These are phyloP conservation scores for Cryptophagus acutangulus DNA, from an alignment of 2,888 invertebrate species.

Conservation along the genomic window DNA sequence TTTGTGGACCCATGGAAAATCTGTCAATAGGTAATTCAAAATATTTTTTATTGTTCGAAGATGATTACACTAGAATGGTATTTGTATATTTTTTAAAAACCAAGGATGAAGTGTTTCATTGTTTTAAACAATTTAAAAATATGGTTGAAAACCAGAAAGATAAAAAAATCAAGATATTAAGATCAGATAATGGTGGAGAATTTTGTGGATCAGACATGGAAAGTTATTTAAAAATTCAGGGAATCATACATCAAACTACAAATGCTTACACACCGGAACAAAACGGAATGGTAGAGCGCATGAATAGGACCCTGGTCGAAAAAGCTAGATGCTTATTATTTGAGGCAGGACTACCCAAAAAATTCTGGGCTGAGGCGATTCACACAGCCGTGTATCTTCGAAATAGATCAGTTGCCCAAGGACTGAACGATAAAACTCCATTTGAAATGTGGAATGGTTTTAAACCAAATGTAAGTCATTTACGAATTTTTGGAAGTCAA, in stretches of 20 bases:
- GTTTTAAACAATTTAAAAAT: too few species aligned
- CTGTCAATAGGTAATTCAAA: too few species aligned
- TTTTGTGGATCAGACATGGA: conserved; percentile 35
- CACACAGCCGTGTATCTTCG: conserved; percentile 12
- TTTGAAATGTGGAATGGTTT: conserved; percentile 16
- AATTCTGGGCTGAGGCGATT: conserved; percentile 19
- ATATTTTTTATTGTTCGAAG: too few species aligned
- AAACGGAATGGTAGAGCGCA: conserved; percentile 41
- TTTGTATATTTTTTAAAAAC: too few species aligned
- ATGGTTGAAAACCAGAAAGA: too few species aligned
- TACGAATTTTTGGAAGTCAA: conserved; percentile 15
- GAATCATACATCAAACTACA: conserved; percentile 37
- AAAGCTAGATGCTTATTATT: conserved; percentile 13
- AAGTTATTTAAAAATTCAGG: conserved; percentile 31
- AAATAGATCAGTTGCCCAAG: too few species aligned
- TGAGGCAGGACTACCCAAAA: conserved; percentile 10
- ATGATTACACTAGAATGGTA: too few species aligned
- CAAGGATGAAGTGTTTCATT: too few species aligned
- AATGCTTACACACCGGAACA: conserved; percentile 41
- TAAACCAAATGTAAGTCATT: conserved; percentile 16
- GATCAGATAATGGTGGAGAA: conserved; percentile 33
- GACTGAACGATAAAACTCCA: conserved; percentile 8
- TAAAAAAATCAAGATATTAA: too few species aligned
- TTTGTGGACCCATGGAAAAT: too few species aligned
- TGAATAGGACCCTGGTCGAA: conserved; percentile 30